These are phyloP conservation scores for Ennomos fuscantarius DNA, from an alignment of 2,888 invertebrate species.

Conservation along the genomic window DNA sequence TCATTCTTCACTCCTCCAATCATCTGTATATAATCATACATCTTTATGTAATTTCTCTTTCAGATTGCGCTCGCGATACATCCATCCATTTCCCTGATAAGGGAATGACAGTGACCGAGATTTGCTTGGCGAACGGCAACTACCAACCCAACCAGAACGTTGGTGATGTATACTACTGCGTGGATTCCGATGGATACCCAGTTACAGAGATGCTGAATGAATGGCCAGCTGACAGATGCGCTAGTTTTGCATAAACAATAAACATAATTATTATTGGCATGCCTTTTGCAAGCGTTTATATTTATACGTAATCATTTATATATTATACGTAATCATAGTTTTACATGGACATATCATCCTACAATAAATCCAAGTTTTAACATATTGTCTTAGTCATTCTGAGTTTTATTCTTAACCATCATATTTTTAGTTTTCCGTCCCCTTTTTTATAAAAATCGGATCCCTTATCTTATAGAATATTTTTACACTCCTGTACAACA, in stretches of 20 bases:
- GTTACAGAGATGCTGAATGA: constrained; percentile 48
- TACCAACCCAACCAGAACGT: constrained; percentile 83
- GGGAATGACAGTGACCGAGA: constrained; percentile 75
- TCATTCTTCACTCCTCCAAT: too few relatives aligned
- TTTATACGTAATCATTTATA: too few relatives aligned
- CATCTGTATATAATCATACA: too few relatives aligned
- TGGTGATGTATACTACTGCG: constrained; percentile 82
- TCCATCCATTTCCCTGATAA: constrained; percentile 75
- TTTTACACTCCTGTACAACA: too few relatives aligned
- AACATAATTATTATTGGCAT: background rate
- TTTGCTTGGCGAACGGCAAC: constrained; percentile 85
- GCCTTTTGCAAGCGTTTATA: background rate
- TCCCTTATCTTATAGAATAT: too few relatives aligned
- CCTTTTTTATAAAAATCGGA: too few relatives aligned
- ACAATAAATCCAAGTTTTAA: too few relatives aligned
- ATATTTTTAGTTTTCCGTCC: too few relatives aligned
- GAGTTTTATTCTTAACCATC: too few relatives aligned
- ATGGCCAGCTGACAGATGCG: constrained; percentile 55
- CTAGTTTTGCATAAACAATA: constrained; percentile 40
- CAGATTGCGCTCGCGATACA: constrained; percentile 88
- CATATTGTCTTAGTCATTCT: too few relatives aligned
- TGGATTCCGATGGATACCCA: constrained; percentile 86
- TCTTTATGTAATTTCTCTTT: constrained; percentile 14
- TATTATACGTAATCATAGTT: too few relatives aligned
- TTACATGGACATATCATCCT: too few relatives aligned